Conservation (phyloP, 2,797 vertebrate species). For the Natrix natrix region DNA sequence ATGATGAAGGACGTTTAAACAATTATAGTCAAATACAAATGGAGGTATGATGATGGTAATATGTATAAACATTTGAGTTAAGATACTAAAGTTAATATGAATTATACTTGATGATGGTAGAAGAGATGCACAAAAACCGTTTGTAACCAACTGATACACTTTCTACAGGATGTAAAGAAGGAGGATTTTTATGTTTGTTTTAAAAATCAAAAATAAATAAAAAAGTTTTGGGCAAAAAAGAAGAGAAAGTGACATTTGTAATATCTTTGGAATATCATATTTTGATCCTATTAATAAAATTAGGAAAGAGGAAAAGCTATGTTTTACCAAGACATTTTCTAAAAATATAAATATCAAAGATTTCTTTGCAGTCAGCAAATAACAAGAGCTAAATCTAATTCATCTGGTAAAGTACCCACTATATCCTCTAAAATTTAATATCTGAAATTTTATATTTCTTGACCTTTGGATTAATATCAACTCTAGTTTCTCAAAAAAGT, state of each 20-base stretch:
- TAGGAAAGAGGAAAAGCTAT: neutral
- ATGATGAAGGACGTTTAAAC: no score
- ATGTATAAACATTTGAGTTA: no score
- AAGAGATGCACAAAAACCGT: no score
- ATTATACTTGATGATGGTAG: no score
- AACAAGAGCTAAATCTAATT: neutral
- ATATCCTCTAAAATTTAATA: neutral
- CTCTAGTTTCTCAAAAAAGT: neutral
- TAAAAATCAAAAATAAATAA: no score
- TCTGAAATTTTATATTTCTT: neutral
- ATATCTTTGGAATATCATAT: neutral
- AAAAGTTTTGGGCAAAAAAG: neutral
- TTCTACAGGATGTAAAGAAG: no score
- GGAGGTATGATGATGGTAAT: no score
- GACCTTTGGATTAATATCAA: neutral
- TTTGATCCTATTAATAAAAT: neutral
- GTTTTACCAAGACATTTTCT: neutral
- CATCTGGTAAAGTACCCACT: neutral
- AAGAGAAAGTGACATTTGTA: neutral
- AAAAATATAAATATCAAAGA: neutral
- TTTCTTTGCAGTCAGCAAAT: neutral
- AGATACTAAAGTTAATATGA: no score
- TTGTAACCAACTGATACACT: no score
- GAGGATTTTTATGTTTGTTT: no score
- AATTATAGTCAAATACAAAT: no score